Evolutionary conservation across 2,113 vertebrate species (phyloP).

Genomic region (Smithornis capensis): DNA sequence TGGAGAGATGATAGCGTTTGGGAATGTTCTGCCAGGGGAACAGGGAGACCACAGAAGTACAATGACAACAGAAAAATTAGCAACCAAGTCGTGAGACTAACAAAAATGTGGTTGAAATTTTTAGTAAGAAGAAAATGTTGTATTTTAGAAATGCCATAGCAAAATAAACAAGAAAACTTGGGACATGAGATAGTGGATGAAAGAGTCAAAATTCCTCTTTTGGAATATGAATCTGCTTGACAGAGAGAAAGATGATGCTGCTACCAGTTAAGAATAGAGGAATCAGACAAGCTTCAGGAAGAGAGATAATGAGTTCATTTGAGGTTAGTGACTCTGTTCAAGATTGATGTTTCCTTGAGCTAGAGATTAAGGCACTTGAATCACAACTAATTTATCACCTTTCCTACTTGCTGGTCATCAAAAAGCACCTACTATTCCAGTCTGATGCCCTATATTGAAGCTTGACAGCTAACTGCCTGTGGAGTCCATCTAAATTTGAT

Average conservation of each 20-base stretch:
- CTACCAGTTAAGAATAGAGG: neutral
- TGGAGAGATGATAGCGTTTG: neutral
- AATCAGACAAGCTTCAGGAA: neutral
- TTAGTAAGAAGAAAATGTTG: neutral
- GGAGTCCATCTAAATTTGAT: neutral
- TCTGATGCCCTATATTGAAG: neutral
- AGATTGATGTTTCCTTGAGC: neutral
- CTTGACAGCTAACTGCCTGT: neutral
- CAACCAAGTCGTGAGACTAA: neutral
- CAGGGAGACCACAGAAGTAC: neutral
- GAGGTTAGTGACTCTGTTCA: neutral
- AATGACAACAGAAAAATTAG: neutral
- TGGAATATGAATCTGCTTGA: neutral
- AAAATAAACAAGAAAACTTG: neutral
- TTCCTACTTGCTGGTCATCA: neutral
- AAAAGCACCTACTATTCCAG: neutral
- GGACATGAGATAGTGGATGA: neutral
- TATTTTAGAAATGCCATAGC: neutral
- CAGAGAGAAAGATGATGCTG: neutral
- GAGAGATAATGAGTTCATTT: constrained; percentile 15
- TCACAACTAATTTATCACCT: constrained; percentile 35
- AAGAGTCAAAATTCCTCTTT: neutral
- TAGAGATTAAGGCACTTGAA: constrained; percentile 57
- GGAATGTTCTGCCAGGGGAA: neutral
- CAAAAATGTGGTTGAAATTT: neutral